A percentile compares a stretch with the other conserved stretches of the same genome.
Evolutionary conservation across 2,113 vertebrate species (phyloP).

Genomic region (Catagonus wagneri): DNA sequence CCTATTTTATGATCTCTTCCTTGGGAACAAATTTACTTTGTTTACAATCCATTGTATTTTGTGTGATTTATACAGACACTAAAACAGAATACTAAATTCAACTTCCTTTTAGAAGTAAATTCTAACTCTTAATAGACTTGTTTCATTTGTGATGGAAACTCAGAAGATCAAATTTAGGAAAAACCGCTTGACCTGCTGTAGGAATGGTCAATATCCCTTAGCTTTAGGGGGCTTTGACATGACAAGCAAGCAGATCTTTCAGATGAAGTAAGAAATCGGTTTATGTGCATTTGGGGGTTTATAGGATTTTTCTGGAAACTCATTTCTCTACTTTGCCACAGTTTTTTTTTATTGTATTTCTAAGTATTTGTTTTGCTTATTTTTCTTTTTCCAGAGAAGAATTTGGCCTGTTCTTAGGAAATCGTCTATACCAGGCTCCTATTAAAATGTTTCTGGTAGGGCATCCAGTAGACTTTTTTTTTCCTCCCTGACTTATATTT

Average conservation of each 20-base stretch:
- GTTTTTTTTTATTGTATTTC: conserved; percentile 53
- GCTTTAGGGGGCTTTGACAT: not conserved
- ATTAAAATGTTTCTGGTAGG: not conserved
- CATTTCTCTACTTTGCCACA: not conserved
- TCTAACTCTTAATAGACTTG: not conserved
- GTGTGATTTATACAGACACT: conserved; percentile 53
- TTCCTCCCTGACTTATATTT: conserved; percentile 25
- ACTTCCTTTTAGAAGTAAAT: conserved; percentile 28
- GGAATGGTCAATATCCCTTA: not conserved
- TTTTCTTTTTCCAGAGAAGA: conserved; percentile 28
- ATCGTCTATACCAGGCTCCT: not conserved
- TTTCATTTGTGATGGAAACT: conserved; percentile 51
- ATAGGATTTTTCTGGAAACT: conserved; percentile 49
- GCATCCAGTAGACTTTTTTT: not conserved
- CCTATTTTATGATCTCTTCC: conserved; percentile 44
- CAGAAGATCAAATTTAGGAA: not conserved
- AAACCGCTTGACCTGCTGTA: not conserved
- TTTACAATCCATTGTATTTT: conserved; percentile 52
- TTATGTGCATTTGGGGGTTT: not conserved
- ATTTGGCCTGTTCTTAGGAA: conserved; percentile 35
- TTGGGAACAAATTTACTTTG: conserved; percentile 48
- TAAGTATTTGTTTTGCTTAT: conserved; percentile 36
- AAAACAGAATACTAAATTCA: conserved; percentile 30
- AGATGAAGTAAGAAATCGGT: not conserved
- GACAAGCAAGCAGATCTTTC: not conserved